Base-by-base conservation (phyloP, 2,113 vertebrate genomes). In the Phyllopteryx taeniolatus region DNA sequence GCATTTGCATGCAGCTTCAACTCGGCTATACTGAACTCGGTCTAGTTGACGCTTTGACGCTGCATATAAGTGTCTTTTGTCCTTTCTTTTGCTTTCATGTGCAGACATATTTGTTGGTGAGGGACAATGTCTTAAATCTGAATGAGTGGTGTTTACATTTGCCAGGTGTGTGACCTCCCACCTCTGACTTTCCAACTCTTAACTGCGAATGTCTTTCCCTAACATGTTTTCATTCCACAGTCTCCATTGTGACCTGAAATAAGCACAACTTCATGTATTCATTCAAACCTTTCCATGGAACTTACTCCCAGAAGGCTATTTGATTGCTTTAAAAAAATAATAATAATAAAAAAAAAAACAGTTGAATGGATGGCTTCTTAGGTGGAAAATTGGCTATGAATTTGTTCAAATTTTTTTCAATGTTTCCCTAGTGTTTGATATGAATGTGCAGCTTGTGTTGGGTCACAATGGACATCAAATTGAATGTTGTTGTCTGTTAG, bases 391-490 rank as follows among this genome's bases (percentile, higher is more conserved):
- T 59, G 27, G 56, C 59, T 61, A 35, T 61, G 15, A 61, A 17
- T n/a, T 9, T 54, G 53, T 54, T 54, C 20, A 54, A 39, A 5
- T 19, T 19, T 51, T 22, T 10, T 10, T 4, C 35, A 39, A 39
- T 39, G 35, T 39, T 39, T 39, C 35, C 35, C 35, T 2, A 39
- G 35, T n/a, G 8, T n/a, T 2, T n/a, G 49, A 51, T 20, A n/a
- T 54, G 20, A 11, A 61, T 35, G 17, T 53, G 59, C 31, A 61
- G 31, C 15, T 61, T 61, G 59, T 19, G 10, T 35, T 20, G 14
- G 42, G 76, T 76, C 78, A 86, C 78, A 77, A 78, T 72, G 75
- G 80, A 81, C 76, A 8, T 74, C 22, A 53, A 59, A 68, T 35
- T 39, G 62, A 79, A 76, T 69, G 69, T 59, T 78, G 82, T 80